Percentiles rank a stretch among this genome's conserved stretches.
Evolutionary conservation across 2,797 vertebrate genomes (phyloP).

Genomic region (Rhyacichthys aspro): DNA sequence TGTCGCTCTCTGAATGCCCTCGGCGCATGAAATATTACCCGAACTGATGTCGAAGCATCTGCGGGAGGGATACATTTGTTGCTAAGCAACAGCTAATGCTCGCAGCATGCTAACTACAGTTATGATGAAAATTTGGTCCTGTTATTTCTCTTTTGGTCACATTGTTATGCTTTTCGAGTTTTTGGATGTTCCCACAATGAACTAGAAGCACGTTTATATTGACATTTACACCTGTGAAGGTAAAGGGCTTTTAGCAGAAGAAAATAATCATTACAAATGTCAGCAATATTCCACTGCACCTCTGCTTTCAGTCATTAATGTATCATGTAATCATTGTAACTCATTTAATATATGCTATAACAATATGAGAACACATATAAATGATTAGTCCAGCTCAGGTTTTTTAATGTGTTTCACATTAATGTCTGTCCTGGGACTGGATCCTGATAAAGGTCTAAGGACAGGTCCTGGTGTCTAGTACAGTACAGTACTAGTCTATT

Average conservation of each 20-base stretch:
- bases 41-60: conserved; percentile 63
- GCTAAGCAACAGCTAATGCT: conserved; percentile 70
- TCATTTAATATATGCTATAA: too few species aligned
- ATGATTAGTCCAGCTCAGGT: too few species aligned
- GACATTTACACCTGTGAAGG: background rate
- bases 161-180: conserved; percentile 20
- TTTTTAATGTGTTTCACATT: too few species aligned
- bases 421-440: too few species aligned
- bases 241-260: background rate
- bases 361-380: too few species aligned
- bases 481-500: too few species aligned
- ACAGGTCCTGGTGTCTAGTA: too few species aligned
- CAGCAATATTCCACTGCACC: background rate
- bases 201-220: conserved; percentile 1
- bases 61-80: conserved; percentile 72
- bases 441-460: too few species aligned
- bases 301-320: background rate
- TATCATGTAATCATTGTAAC: too few species aligned
- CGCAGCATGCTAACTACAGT: conserved; percentile 55
- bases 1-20: conserved; percentile 54
- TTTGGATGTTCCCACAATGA: background rate
- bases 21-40: conserved; percentile 63
- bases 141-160: conserved; percentile 27
- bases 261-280: background rate
- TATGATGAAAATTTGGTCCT: conserved; percentile 37